A percentile compares a stretch with the other conserved stretches of the same genome.
Conservation (phyloP, 2,888 invertebrate genomes). For the Caenorhabditis doughertyi region DNA sequence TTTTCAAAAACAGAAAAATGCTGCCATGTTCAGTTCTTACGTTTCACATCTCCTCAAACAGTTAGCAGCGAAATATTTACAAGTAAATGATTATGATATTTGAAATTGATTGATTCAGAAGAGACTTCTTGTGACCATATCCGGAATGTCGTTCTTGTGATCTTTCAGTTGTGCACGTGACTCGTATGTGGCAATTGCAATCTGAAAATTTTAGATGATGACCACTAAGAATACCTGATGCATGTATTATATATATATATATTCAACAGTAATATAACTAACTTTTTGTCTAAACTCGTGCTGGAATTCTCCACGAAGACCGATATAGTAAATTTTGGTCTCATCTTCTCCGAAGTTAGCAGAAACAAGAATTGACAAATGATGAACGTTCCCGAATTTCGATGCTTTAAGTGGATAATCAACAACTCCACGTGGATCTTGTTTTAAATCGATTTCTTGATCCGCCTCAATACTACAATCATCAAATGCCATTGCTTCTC, state of each 20-base stretch:
- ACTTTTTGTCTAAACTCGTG: constrained; percentile 75
- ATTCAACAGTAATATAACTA: constrained; percentile 11
- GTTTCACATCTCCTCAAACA: not conserved
- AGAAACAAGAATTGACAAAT: constrained; percentile 87
- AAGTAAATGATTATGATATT: constrained; percentile 4
- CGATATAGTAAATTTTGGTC: constrained; percentile 91
- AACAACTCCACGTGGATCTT: constrained; percentile 73
- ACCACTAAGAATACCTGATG: too few species aligned
- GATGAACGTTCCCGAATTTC: constrained; percentile 92
- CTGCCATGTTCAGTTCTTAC: too few species aligned
- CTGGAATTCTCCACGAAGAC: constrained; percentile 92
- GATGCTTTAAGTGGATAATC: constrained; percentile 86
- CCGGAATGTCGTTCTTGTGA: constrained; percentile 80
- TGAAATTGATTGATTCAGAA: constrained; percentile 33
- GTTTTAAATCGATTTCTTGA: constrained; percentile 80
- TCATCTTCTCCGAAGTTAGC: constrained; percentile 88
- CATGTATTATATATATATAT: too few species aligned
- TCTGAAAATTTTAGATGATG: constrained; percentile 64
- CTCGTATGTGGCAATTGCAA: constrained; percentile 82
- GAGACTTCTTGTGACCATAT: constrained; percentile 56
- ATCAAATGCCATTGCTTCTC: constrained; percentile 91
- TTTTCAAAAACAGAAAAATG: too few species aligned
- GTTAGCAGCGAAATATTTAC: not conserved
- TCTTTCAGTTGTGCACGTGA: constrained; percentile 79
- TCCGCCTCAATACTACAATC: constrained; percentile 86